Evolutionary conservation across 2,113 vertebrate genomes (phyloP), one percentile per base, ranked within the genome.

Genomic region (Callopanchax toddi): DNA sequence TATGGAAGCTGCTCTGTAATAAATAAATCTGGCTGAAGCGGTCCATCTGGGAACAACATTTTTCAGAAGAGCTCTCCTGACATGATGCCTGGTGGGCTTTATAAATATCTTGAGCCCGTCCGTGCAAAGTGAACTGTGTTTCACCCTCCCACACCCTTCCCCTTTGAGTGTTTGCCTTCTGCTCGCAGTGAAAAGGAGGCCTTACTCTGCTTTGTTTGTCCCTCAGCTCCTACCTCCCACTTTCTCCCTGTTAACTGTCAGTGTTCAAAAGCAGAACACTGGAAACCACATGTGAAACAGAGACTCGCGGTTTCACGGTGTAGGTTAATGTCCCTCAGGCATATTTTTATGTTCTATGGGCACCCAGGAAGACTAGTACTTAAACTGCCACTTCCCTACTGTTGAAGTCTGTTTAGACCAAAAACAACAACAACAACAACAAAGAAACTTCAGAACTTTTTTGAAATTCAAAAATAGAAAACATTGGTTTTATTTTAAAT

Each of bases 171-270:
- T 86, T 87, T 86, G 88, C 84, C 87, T 91, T 84, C 86, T 86
- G 81, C 84, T 83, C 26, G 16, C 80, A 71, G 74, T 87, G 84
- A 90, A 88, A 89, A 85, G 83, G 74, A 85, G 86, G 73, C 84
- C 88, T 84, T 78, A 54, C 80, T 85, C 73, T 87, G 85, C 86
- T 91, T 89, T 91, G 87, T 89, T 86, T 88, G 85, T 87, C 79
- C 86, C 87, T 83, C 68, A 76, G 75, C 60, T 54, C 78, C 71
- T 61, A 68, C 85, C 87, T 89, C 86, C 89, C 81, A 81, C 89
- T 85, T 87, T 82, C 85, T 80, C 83, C 79, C 86, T 79, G 86
- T 84, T 84, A 81, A 83, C 81, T 81, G 84, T 86, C 82, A 69
- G 81, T 8, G 85, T 70, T 86, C 83, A 83, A 82, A 84, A 85